phyloP scores from a whole-genome alignment of 2,797 vertebrate species.

The Cirrhinus molitorella region DNA sequence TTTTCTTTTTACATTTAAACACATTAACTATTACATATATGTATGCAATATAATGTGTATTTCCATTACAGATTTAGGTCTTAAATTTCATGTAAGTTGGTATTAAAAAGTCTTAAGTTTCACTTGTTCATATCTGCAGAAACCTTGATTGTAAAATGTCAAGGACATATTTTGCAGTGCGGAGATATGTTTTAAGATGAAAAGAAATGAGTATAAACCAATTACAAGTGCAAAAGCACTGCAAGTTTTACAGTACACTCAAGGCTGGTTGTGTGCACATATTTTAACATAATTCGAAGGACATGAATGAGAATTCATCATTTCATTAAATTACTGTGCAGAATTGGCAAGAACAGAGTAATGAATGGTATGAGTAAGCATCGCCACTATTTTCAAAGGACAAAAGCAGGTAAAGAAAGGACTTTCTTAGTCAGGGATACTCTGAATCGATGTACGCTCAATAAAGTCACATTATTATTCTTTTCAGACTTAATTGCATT shows the following conservation, averaged over 20 bases:
- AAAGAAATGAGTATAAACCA: neutral
- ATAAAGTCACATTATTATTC: neutral
- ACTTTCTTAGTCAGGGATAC: neutral
- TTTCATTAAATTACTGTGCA: neutral
- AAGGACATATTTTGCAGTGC: neutral
- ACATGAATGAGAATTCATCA: neutral
- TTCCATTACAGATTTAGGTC: too few relatives aligned
- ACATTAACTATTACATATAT: too few relatives aligned
- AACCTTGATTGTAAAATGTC: neutral
- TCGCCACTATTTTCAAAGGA: neutral
- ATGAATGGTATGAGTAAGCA: neutral
- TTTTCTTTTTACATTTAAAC: too few relatives aligned
- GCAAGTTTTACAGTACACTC: neutral
- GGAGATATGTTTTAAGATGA: neutral
- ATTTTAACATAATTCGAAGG: conserved; percentile 3
- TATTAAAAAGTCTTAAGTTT: too few relatives aligned
- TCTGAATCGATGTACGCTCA: neutral
- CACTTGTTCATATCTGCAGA: too few relatives aligned
- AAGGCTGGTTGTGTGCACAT: neutral
- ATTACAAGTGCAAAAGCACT: conserved; percentile 1
- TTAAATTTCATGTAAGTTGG: too few relatives aligned
- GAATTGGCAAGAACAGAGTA: neutral
- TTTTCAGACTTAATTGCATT: neutral
- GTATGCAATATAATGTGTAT: too few relatives aligned
- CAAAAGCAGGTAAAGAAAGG: neutral